Evolutionary conservation across 1,140 invertebrate genomes (phyloP), one percentile per base, ranked within the genome.

Genomic region (Sinonovacula constricta): DNA sequence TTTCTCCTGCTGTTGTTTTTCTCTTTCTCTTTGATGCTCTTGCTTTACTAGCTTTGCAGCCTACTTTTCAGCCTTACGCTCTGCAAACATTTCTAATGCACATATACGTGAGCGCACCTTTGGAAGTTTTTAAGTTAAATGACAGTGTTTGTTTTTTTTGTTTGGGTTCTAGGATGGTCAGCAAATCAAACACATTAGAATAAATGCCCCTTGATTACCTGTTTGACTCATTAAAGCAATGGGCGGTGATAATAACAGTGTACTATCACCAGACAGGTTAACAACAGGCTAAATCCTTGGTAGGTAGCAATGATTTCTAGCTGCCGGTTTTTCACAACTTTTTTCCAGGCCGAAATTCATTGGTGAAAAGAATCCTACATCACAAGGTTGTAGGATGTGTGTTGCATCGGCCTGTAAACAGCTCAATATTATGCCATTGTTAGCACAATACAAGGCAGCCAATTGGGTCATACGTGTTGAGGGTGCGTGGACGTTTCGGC

Each of bases 21-120:
- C 53, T 76, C 60, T 65, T 56, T 39, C 62, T 54, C 7, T 72
- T 12, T 60, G 14, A 22, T 45, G 15, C 33, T 62, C 28, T 4
- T 30, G 26, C 28, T 51, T 66, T 31, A 14, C 28, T 59, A 60
- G 24, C 49, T 56, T 54, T 33, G 31, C 28, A 26, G 1, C 56
- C 39, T 45, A 66, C 63, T 68, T 57, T 18, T 66, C 66, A 7
- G 15, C 62, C 15, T 53, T 45, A 12, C 65, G 18, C 12, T 51
- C 33, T 22, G 24, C 18, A 28, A 65, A 5, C 62, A 65, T 65
- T 34, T 65, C 31, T 36, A 65, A 39, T 18, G 62, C 62, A 14
- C 18, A 15, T 14, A 12, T n/a, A 7, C 62, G 30, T 3, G 62
- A 65, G 18, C 33, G n/a, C 5, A 34, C 62, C 31, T 65, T 65